phyloP scores from a whole-genome alignment of 2,113 vertebrate genomes.

The Takifugu flavidus region DNA sequence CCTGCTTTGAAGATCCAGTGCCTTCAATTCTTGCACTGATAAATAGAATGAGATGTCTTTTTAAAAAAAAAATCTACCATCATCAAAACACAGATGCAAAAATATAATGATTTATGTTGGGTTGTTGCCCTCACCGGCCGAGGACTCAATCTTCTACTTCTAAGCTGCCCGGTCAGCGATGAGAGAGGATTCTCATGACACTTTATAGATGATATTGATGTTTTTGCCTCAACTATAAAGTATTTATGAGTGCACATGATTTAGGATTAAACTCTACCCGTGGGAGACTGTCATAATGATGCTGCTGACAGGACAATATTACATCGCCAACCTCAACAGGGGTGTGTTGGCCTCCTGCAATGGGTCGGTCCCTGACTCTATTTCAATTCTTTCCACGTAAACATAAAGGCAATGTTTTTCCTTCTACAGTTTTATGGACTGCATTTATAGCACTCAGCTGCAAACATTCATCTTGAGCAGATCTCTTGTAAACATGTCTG shows the following conservation, averaged over 20 bases:
- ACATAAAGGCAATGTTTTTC: background rate
- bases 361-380: background rate
- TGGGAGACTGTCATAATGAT: constrained; percentile 28
- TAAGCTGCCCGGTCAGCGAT: constrained; percentile 22
- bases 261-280: constrained; percentile 49
- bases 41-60: background rate
- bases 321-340: constrained; percentile 17
- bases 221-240: constrained; percentile 50
- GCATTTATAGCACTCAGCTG: background rate
- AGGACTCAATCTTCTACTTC: constrained; percentile 14
- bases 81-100: too few species aligned
- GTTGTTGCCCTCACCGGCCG: constrained; percentile 16
- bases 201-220: constrained; percentile 45
- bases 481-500: constrained; percentile 20
- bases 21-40: background rate
- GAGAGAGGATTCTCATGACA: constrained; percentile 20
- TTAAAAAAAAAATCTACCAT: too few species aligned
- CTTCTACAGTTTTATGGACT: background rate
- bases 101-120: background rate
- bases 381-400: constrained; percentile 1
- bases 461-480: constrained; percentile 15
- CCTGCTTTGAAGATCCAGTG: too few species aligned
- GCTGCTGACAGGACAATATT: constrained; percentile 32
- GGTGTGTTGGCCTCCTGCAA: constrained; percentile 9
- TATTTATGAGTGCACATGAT: constrained; percentile 58